These are phyloP conservation scores for Altica lythri DNA, from an alignment of 2,888 invertebrate genomes.

Conservation along the genomic window DNA sequence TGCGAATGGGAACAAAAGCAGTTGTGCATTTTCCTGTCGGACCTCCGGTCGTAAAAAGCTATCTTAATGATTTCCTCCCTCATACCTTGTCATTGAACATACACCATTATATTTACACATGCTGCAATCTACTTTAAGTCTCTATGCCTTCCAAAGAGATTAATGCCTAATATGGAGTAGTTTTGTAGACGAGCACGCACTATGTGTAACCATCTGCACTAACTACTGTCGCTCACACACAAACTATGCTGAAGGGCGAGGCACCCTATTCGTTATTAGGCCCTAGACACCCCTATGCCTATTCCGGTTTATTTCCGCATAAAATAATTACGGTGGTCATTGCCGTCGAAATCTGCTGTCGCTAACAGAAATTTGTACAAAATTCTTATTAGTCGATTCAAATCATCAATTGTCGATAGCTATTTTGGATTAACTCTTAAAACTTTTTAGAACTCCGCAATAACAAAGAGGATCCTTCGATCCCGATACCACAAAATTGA, in stretches of 20 bases:
- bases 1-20: constrained; percentile 2
- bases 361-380: no score
- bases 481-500: no score
- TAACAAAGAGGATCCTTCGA: no score
- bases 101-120: constrained; percentile 40
- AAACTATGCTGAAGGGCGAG: constrained; percentile 22
- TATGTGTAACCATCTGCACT: constrained; percentile 45
- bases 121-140: constrained; percentile 39
- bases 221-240: constrained; percentile 43
- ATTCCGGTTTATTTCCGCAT: constrained; percentile 23
- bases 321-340: constrained; percentile 25
- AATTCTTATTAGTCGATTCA: no score
- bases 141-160: constrained; percentile 39
- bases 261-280: constrained; percentile 23
- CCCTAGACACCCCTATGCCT: constrained; percentile 24
- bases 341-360: constrained; percentile 14
- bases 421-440: no score
- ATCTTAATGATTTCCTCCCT: constrained; percentile 29
- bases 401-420: no score
- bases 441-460: no score
- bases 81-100: constrained; percentile 29
- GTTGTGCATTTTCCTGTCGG: constrained; percentile 13
- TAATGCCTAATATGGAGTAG: constrained; percentile 49
- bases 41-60: constrained; percentile 29
- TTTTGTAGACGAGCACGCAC: constrained; percentile 46